A percentile compares a stretch with the other conserved stretches of the same genome.
Evolutionary conservation across 37 sponge, comb jelly and placozoan species (phyloP).

Genomic region (Halisarca cf. caerulea): DNA sequence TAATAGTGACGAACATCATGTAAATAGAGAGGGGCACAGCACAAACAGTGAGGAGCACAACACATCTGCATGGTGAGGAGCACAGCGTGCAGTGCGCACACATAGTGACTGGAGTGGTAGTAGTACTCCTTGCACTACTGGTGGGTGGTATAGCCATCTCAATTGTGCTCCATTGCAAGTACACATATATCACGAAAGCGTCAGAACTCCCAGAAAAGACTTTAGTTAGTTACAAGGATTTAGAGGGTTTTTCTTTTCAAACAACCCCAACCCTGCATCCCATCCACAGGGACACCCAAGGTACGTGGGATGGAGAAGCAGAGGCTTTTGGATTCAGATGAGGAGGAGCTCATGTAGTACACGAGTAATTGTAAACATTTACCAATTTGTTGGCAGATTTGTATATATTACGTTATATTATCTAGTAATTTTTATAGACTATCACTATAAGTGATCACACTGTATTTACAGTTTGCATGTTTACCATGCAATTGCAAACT

Average conservation of each 20-base stretch:
- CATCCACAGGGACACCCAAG: slow-evolving; percentile 34
- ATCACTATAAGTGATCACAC: too few species aligned
- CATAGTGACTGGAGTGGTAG: not conserved
- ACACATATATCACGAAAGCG: not conserved
- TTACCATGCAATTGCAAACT: too few species aligned
- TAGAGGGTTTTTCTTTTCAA: not conserved
- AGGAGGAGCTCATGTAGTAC: slow-evolving; percentile 7
- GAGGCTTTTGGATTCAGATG: slow-evolving; percentile 22
- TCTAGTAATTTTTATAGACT: too few species aligned
- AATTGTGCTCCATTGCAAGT: slow-evolving; percentile 2
- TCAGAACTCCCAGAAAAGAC: not conserved
- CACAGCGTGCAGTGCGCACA: too few species aligned
- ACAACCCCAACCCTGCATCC: not conserved
- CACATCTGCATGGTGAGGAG: too few species aligned
- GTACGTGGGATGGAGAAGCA: not conserved
- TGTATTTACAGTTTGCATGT: too few species aligned
- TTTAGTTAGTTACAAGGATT: slow-evolving; percentile 10
- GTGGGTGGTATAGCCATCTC: not conserved
- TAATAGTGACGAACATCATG: too few species aligned
- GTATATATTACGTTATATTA: too few species aligned
- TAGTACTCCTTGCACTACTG: not conserved
- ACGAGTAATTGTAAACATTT: too few species aligned
- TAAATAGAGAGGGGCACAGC: too few species aligned
- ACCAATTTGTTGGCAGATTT: too few species aligned
- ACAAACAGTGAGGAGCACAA: too few species aligned